Evolutionary conservation across 2,888 invertebrate species (phyloP).

Genomic region (Chromoteleia sp.): DNA sequence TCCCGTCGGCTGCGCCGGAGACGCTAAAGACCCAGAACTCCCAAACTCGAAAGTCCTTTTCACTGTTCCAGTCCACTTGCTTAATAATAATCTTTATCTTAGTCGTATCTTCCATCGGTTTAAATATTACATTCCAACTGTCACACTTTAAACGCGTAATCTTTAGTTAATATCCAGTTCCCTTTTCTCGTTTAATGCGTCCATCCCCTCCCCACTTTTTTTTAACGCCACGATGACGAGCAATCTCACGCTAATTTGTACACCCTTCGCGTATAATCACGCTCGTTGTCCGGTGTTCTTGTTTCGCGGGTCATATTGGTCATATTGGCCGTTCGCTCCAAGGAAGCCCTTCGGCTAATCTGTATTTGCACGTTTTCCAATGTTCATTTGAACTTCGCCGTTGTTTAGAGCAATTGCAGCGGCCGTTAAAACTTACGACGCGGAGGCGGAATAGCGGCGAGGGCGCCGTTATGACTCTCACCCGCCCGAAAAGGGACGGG

Average conservation of each 20-base stretch:
- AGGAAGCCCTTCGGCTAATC: conserved; percentile 47
- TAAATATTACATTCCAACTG: conserved; percentile 49
- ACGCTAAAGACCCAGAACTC: conserved; percentile 52
- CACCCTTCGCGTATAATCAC: conserved; percentile 19
- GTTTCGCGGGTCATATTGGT: conserved; percentile 5
- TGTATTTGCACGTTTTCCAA: conserved; percentile 66
- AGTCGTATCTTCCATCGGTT: conserved; percentile 49
- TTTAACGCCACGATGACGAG: conserved; percentile 18
- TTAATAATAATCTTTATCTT: conserved; percentile 62
- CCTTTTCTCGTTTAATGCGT: too few relatives aligned
- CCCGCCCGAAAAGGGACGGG: conserved; percentile 1
- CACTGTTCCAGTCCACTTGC: conserved; percentile 54
- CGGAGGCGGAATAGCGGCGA: conserved; percentile 41
- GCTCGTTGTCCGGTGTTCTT: conserved; percentile 27
- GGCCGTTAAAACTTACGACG: conserved; percentile 67
- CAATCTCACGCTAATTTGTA: conserved; percentile 29
- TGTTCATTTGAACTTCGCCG: conserved; percentile 61
- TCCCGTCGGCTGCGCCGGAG: conserved; percentile 48
- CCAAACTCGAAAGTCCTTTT: conserved; percentile 54
- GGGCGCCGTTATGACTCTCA: conserved; percentile 30
- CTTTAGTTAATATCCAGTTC: conserved; percentile 20
- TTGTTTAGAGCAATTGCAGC: conserved; percentile 60
- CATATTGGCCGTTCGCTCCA: conserved; percentile 19
- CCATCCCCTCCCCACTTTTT: neutral
- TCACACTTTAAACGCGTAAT: conserved; percentile 42